Evolutionary conservation across 1,140 invertebrate genomes (phyloP).

Genomic region (Laupala kohalensis): DNA sequence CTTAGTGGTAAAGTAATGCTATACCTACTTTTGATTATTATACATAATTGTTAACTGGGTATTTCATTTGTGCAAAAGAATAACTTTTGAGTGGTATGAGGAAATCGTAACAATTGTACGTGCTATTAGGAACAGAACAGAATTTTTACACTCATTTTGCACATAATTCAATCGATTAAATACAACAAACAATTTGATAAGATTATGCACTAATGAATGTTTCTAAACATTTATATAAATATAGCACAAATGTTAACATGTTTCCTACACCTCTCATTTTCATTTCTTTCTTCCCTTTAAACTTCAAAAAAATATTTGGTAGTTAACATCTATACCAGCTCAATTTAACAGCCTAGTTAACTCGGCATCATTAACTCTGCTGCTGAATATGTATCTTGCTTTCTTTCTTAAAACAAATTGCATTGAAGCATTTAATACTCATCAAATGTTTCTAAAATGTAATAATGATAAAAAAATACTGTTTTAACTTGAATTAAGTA

Average conservation of each 20-base stretch:
- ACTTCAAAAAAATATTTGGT: background rate
- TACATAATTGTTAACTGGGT: background rate
- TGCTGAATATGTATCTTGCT: background rate
- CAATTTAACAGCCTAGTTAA: background rate
- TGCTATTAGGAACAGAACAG: background rate
- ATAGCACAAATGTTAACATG: background rate
- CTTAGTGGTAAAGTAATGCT: background rate
- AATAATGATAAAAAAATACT: background rate
- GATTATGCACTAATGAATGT: background rate
- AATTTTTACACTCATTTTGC: background rate
- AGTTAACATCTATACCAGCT: background rate
- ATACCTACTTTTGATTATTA: background rate
- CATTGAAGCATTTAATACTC: background rate
- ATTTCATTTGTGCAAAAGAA: background rate
- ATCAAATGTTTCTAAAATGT: background rate
- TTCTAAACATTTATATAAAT: background rate
- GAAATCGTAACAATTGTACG: background rate
- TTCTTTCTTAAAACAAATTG: background rate
- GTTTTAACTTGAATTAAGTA: background rate
- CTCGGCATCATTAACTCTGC: background rate
- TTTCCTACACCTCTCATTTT: background rate
- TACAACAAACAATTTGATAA: background rate
- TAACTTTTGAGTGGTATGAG: background rate
- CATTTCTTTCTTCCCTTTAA: background rate
- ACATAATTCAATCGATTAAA: background rate